Percentiles rank a stretch among this genome's conserved stretches.
These are phyloP conservation scores for Nasonia giraulti DNA, from an alignment of 1,140 invertebrate species.

Conservation along the genomic window DNA sequence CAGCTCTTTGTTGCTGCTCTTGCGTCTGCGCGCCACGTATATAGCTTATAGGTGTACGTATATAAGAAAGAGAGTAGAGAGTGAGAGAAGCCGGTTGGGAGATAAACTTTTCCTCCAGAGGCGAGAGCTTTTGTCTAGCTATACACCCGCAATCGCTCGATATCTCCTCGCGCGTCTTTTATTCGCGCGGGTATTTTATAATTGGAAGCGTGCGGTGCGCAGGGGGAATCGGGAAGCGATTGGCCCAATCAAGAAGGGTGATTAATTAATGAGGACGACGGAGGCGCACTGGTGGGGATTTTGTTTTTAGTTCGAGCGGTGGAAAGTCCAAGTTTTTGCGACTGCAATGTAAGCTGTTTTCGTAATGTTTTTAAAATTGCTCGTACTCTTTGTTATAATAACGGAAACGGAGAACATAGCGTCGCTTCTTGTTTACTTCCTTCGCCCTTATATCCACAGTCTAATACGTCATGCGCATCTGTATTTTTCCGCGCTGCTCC, in stretches of 20 bases:
- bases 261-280: constrained; percentile 38
- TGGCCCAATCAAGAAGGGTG: constrained; percentile 19
- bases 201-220: constrained; percentile 8
- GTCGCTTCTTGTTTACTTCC: background rate
- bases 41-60: background rate
- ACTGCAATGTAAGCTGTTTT: too few relatives aligned
- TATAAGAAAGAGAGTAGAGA: constrained; percentile 35
- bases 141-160: constrained; percentile 45
- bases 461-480: background rate
- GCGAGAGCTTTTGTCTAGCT: constrained; percentile 62
- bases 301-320: too few relatives aligned
- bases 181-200: constrained; percentile 38
- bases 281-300: background rate
- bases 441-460: background rate
- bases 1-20: constrained; percentile 60
- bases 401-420: too few relatives aligned
- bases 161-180: constrained; percentile 22
- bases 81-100: constrained; percentile 21
- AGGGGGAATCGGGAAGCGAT: constrained; percentile 6
- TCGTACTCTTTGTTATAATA: too few relatives aligned
- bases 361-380: too few relatives aligned
- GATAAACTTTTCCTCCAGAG: constrained; percentile 40
- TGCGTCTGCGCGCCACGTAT: constrained; percentile 41
- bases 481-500: background rate
- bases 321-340: too few relatives aligned